Evolutionary conservation across 2,888 invertebrate genomes (phyloP).

Genomic region (Callinectes sapidus): DNA sequence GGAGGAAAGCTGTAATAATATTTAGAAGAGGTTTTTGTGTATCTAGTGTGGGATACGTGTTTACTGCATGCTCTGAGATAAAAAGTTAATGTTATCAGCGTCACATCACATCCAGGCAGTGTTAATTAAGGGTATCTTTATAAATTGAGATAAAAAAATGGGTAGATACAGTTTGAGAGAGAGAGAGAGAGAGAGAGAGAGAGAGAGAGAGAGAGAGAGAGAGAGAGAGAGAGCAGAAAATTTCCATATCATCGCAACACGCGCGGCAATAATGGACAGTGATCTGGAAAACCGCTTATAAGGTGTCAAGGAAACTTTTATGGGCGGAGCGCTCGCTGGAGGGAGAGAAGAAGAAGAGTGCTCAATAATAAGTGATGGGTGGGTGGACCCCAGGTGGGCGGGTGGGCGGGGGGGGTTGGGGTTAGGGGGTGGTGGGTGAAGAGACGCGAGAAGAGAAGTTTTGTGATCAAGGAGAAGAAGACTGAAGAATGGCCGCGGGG

Average conservation of each 20-base stretch:
- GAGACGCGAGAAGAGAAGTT: background rate
- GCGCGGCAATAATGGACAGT: background rate
- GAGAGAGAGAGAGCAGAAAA: background rate
- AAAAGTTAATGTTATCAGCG: no score
- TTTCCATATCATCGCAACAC: background rate
- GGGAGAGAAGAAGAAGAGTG: background rate
- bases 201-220: constrained; percentile 1
- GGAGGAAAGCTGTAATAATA: no score
- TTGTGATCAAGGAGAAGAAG: background rate
- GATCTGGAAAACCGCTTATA: background rate
- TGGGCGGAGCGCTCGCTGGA: background rate
- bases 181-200: constrained; percentile 1
- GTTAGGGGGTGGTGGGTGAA: background rate
- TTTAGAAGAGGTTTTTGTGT: background rate
- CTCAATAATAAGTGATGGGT: background rate
- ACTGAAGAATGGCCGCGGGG: background rate
- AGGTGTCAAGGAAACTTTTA: background rate
- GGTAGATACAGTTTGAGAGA: background rate
- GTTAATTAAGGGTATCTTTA: no score
- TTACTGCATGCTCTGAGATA: no score
- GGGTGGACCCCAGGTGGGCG: no score
- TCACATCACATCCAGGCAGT: no score
- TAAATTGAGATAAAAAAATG: no score
- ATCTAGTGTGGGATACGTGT: background rate
- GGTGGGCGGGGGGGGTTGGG: no score